Evolutionary conservation across 2,797 vertebrate species (phyloP).

Genomic region (Melanitta fusca): DNA sequence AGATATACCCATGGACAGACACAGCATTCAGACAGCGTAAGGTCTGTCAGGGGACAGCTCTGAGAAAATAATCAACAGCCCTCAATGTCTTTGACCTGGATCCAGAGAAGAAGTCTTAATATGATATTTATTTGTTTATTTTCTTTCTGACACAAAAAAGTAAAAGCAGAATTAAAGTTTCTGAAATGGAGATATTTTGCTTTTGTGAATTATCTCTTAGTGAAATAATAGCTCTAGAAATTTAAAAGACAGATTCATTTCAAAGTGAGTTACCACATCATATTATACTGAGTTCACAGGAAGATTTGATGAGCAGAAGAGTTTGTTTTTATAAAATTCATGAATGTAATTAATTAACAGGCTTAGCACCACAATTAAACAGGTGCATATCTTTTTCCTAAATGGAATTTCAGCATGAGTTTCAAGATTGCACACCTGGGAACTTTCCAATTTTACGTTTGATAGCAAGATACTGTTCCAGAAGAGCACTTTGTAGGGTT

Average conservation of each 20-base stretch:
- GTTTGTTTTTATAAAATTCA: constrained; percentile 62
- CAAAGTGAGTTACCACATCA: constrained; percentile 34
- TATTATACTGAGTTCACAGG: constrained; percentile 19
- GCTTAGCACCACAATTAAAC: constrained; percentile 48
- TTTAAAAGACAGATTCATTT: constrained; percentile 59
- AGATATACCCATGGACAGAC: not conserved
- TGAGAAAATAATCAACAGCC: not conserved
- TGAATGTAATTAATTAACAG: constrained; percentile 67
- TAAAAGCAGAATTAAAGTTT: not conserved
- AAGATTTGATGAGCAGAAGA: constrained; percentile 68
- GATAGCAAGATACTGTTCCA: not conserved
- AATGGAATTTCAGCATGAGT: not conserved
- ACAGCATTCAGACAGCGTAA: not conserved
- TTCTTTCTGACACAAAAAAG: not conserved
- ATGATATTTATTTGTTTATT: not conserved
- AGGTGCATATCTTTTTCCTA: constrained; percentile 18
- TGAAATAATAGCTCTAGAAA: constrained; percentile 51
- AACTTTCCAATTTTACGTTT: constrained; percentile 26
- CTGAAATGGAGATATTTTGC: constrained; percentile 53
- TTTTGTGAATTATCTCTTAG: not conserved
- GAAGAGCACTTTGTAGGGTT: not conserved
- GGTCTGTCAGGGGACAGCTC: not conserved
- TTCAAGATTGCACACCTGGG: not conserved
- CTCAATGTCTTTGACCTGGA: not conserved
- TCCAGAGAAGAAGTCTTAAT: not conserved